Evolutionary conservation across 30 jellyfish, hydroid and myxozoan genomes (phyloP), one percentile per base, ranked within the genome.

Genomic region (Clytia hemisphaerica): DNA sequence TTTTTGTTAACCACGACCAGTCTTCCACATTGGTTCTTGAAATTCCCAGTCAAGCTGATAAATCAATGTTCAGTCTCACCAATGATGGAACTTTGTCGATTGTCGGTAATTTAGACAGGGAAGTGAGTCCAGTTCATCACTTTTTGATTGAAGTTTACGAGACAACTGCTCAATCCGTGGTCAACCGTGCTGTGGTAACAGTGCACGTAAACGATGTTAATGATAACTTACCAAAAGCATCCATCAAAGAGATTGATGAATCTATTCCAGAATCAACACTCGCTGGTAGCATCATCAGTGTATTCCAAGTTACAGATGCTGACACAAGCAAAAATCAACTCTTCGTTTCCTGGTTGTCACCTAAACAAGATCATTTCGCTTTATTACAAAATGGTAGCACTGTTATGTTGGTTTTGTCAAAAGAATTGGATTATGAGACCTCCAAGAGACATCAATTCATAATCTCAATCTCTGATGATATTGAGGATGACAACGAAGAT

Each of bases 261-360:
- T n/a, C 14, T 57, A 21, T 57, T 5, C 33, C 42, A 9, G 70
- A 57, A 2, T 57, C 53, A 6, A 57, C 70, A 16, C 50, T 4
- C 19, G 44, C 70, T 3, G 70, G 70, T 57, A 57, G 3, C 36
- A 57, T 57, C 70, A 25, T 57, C 30, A 44, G 19, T n/a, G 19
- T 5, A 21, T n/a, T 57, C 19, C 25, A 6, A 1, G 70, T 44
- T 57, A 16, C 4, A 21, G 70, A 57, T 30, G 38, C 70, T n/a
- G 70, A 57, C 30, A 21, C 70, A n/a, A 44, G 33, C 33, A n/a
- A 16, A 33, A 57, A 57, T 44, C 44, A 44, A 21, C 25, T 57
- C 44, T 37, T 57, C 0, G 7, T 7, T 37, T 57, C 16, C 16
- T 37, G 30, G 4, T 25, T 57, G 0, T 21, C 14, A 22, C 26